Evolutionary conservation across 1,140 invertebrate genomes (phyloP).

Genomic region (Listronotus bonariensis): DNA sequence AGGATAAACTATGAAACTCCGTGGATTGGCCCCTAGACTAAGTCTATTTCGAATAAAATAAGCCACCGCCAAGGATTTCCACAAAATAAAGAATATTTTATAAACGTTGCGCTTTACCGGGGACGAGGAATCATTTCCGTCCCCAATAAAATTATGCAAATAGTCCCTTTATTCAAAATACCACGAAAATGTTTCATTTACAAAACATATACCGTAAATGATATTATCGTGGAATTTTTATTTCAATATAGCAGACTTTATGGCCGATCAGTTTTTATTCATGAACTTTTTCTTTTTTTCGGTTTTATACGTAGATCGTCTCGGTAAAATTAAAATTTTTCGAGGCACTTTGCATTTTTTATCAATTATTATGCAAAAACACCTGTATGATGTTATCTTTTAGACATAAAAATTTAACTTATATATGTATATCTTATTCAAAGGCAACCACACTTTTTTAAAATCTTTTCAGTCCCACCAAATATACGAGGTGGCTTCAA

Average conservation of each 20-base stretch:
- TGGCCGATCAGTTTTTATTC: slow-evolving; percentile 43
- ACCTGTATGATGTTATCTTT: no score
- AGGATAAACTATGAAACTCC: no score
- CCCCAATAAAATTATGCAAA: slow-evolving; percentile 51
- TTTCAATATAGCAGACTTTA: slow-evolving; percentile 43
- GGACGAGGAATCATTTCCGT: slow-evolving; percentile 40
- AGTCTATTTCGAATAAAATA: slow-evolving; percentile 2
- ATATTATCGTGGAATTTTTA: slow-evolving; percentile 47
- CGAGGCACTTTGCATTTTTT: neutral
- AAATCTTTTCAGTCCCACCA: no score
- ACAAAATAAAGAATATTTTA: slow-evolving; percentile 34
- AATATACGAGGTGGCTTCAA: no score
- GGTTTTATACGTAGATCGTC: no score
- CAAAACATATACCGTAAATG: slow-evolving; percentile 49
- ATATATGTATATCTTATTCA: no score
- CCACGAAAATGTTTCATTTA: slow-evolving; percentile 50
- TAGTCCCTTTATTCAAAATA: slow-evolving; percentile 47
- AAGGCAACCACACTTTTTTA: no score
- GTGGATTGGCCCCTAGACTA: no score
- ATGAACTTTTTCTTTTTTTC: slow-evolving; percentile 24
- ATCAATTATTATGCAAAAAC: no score
- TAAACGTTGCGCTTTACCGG: slow-evolving; percentile 22
- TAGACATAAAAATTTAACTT: neutral
- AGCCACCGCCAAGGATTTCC: slow-evolving; percentile 9
- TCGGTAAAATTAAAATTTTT: neutral